Percentiles rank a stretch among this genome's conserved stretches.
Conservation (phyloP, 2,888 invertebrate species). For the Apodemia zela region DNA sequence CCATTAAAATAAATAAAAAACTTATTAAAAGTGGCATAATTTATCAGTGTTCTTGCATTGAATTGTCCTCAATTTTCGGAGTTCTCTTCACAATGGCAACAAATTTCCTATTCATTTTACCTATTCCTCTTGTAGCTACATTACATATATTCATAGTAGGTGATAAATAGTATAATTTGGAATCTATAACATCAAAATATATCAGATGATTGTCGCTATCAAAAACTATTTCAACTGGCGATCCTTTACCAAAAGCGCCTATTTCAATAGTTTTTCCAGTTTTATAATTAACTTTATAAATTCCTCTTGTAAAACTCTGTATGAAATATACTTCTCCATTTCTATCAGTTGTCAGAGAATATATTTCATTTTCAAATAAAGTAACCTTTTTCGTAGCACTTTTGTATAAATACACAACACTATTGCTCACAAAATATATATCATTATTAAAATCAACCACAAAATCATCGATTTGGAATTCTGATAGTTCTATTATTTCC, state of each 20-base stretch:
- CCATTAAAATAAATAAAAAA: too few species aligned
- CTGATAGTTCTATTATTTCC: slow-evolving; percentile 40
- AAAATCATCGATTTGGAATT: slow-evolving; percentile 56
- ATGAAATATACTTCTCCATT: slow-evolving; percentile 50
- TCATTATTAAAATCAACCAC: slow-evolving; percentile 52
- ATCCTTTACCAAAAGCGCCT: slow-evolving; percentile 49
- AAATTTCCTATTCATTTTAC: slow-evolving; percentile 27
- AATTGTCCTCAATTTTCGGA: background rate
- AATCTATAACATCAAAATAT: slow-evolving; percentile 48
- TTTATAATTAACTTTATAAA: slow-evolving; percentile 52
- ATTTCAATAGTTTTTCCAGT: slow-evolving; percentile 41
- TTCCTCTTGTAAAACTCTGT: slow-evolving; percentile 46
- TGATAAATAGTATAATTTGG: slow-evolving; percentile 49
- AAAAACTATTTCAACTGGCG: slow-evolving; percentile 48
- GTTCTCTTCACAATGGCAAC: slow-evolving; percentile 7
- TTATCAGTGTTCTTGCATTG: background rate
- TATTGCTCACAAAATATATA: slow-evolving; percentile 54
- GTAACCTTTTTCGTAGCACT: slow-evolving; percentile 43
- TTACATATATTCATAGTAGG: slow-evolving; percentile 51
- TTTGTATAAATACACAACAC: slow-evolving; percentile 45
- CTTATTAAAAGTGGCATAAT: background rate
- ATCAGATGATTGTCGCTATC: slow-evolving; percentile 56
- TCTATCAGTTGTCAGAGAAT: slow-evolving; percentile 50
- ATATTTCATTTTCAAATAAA: slow-evolving; percentile 48
- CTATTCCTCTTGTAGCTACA: slow-evolving; percentile 40